phyloP scores from a whole-genome alignment of 2,113 vertebrate genomes.

The Felis catus region F.catus_Fca126_mat1.0 CM031418.1:59565001-59565500 shows the following conservation, averaged over 20 bases:
- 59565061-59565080: slow-evolving; percentile 56
- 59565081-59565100: slow-evolving; percentile 61
- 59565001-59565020: slow-evolving; percentile 36
- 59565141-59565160: slow-evolving; percentile 45
- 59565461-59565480: neutral
- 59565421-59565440: neutral
- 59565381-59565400: neutral
- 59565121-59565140: slow-evolving; percentile 35
- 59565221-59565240: neutral
- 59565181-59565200: slow-evolving; percentile 29
- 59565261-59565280: neutral
- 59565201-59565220: slow-evolving; percentile 50
- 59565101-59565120: slow-evolving; percentile 68
- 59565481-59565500: neutral
- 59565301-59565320: slow-evolving; percentile 30
- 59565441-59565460: neutral
- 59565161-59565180: slow-evolving; percentile 11
- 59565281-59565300: slow-evolving; percentile 2
- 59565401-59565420: neutral
- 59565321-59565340: neutral
- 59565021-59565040: slow-evolving; percentile 24
- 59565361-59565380: neutral
- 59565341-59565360: neutral
- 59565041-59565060: slow-evolving; percentile 64
- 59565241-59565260: neutral